These are phyloP conservation scores for Elysia crispata DNA, from an alignment of 2,888 invertebrate genomes.

Conservation along the genomic window DNA sequence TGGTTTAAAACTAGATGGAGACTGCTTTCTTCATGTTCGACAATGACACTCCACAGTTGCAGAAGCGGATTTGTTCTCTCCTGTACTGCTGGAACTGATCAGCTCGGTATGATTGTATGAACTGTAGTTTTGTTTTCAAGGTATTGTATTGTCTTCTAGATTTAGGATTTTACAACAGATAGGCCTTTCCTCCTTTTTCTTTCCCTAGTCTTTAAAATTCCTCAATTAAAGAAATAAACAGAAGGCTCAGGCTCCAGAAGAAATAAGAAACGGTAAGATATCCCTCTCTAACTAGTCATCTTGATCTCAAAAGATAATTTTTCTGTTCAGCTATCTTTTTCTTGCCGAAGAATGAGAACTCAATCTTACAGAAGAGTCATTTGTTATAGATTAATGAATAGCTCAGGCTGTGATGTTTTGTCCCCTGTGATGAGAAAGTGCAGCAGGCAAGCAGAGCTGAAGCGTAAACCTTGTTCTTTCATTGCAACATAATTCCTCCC, in stretches of 20 bases:
- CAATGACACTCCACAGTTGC: constrained; percentile 47
- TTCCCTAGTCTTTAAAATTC: too few relatives aligned
- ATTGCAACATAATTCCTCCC: constrained; percentile 1
- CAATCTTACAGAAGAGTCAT: too few relatives aligned
- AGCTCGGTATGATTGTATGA: constrained; percentile 48
- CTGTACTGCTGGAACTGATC: constrained; percentile 43
- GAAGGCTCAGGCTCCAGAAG: too few relatives aligned
- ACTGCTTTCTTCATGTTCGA: constrained; percentile 49
- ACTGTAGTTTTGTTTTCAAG: constrained; percentile 45
- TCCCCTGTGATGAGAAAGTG: too few relatives aligned
- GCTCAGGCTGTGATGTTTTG: too few relatives aligned
- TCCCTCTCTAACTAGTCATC: background rate
- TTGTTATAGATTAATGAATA: too few relatives aligned
- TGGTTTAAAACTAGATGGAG: constrained; percentile 50
- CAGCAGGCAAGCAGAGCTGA: constrained; percentile 3
- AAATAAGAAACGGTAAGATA: too few relatives aligned
- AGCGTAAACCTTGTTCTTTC: constrained; percentile 38
- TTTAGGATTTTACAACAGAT: too few relatives aligned
- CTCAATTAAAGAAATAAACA: too few relatives aligned
- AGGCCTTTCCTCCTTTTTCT: too few relatives aligned
- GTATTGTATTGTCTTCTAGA: constrained; percentile 42
- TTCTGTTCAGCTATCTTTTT: too few relatives aligned
- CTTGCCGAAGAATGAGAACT: too few relatives aligned
- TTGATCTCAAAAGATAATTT: constrained; percentile 20
- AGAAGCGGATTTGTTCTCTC: constrained; percentile 36